Evolutionary conservation across 2,113 vertebrate genomes (phyloP), one percentile per base, ranked within the genome.

Genomic region (Morphnarchus princeps): DNA sequence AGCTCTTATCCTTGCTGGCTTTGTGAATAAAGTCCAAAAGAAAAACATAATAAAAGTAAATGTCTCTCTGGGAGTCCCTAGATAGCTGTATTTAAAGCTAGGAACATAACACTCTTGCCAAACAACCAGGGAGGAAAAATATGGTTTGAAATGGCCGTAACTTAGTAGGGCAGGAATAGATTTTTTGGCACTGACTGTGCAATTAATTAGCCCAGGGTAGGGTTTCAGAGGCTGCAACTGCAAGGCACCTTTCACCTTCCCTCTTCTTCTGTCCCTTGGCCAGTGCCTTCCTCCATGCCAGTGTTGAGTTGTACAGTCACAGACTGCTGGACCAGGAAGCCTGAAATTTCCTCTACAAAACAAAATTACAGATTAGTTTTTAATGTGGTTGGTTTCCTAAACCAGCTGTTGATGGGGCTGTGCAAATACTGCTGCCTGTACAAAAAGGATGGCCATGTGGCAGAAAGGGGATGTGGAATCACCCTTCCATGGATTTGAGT

Each of bases 21-120:
- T 85, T 62, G 26, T 83, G 76, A 90, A 90, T 73, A 73, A 58
- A 38, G 67, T 93, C 93, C 92, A 95, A 94, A 97, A 95, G 71
- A 82, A 97, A 96, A 97, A 70, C 16, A 83, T 90, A 92, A 92
- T 93, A 93, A 93, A 96, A 95, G 57, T 62, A 78, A 83, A 87
- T 88, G 72, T 90, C 47, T 92, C 45, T 55, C 74, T 86, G 24
- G 26, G 50, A 94, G 90, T 97, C 94, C 71, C 88, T 77, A 79
- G 95, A 95, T 83, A 94, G 96, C 74, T 78, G 72, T 95, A 93
- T 94, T 95, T 94, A 90, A 94, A 93, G 55, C 79, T 95, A 74
- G 76, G 79, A 96, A 96, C 71, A 95, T 86, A 92, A 62, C 26
- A 16, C 34, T 89, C 86, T 73, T 93, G 92, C 97, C 97, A 97